Base-by-base conservation (phyloP, 2,888 invertebrate species). In the Spodoptera exigua region DNA sequence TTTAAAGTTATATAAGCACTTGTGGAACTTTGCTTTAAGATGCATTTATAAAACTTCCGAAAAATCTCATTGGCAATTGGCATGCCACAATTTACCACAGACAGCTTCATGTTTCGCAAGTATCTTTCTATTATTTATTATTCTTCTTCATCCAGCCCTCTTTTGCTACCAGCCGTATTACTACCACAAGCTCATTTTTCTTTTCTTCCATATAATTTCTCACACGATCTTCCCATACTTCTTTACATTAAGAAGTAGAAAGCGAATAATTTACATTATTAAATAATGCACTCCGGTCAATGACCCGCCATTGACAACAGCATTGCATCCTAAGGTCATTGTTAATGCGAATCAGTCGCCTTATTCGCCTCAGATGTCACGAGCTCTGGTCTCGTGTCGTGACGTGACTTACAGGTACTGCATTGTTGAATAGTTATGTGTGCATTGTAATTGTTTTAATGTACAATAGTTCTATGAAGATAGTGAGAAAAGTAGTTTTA, bases 271-370 rank as follows among this genome's bases (percentile, higher is more conserved):
- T 61, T 54, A 68, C 61, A 43, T 51, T 34, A 61, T 46, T 61
- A 68, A 55, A 68, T 61, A 56, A 32, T 40, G 48, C 37, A 27
- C 2, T 37, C 7, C 2, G 76, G 61, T 69, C 57, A 49, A 2
- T 17, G 71, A 63, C 60, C 57, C 46, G 40, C 53, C 51, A 66
- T 68, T 76, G 63, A 76, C 66, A 61, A 54, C 62, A 59, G 62
- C 60, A 45, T 61, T 59, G 61, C 47, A 64, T 68, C 64, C 43
- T 66, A 58, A 67, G 76, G 76, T 67, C 76, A 74, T 76, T 76
- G 76, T 46, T 60, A 65, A 76, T 76, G 76, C 76, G 61, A 34
- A 44, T 47, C 64, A 44, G 61, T 67, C 27, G 27, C 27, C 7
- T 27, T 9, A 27, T 27, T 27, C 27, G 12, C 41, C 27, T 45